Evolutionary conservation across 35 echinoderm and acorn worm genomes (phyloP).

Genomic region (Patiria miniata): DNA sequence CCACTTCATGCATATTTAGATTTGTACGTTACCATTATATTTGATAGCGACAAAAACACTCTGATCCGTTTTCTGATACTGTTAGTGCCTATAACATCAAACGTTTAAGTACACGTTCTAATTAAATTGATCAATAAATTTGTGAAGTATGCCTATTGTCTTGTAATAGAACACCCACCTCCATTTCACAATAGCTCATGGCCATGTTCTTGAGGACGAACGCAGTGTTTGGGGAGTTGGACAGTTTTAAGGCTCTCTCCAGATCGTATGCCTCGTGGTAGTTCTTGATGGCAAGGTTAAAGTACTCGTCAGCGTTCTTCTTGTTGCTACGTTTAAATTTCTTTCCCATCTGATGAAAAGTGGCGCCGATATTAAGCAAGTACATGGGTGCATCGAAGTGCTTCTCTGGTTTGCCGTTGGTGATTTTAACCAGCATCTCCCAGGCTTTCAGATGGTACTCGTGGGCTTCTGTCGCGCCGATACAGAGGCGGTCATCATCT

Average conservation of each 20-base stretch:
- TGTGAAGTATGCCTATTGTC: too few species aligned
- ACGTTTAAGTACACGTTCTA: too few species aligned
- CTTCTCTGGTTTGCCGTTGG: constrained; percentile 64
- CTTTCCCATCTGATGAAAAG: constrained; percentile 58
- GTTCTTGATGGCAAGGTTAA: not conserved
- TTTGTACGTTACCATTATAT: too few species aligned
- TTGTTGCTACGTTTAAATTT: constrained; percentile 20
- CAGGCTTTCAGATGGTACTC: constrained; percentile 60
- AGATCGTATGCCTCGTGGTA: constrained; percentile 16
- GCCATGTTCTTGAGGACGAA: constrained; percentile 45
- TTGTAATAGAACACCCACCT: not conserved
- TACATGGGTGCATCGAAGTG: constrained; percentile 66
- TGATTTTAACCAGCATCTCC: constrained; percentile 63
- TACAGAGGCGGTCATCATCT: not conserved
- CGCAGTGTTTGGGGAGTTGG: constrained; percentile 4
- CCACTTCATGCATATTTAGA: too few species aligned
- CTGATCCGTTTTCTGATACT: too few species aligned
- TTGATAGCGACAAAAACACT: too few species aligned
- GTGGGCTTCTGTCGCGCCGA: constrained; percentile 13
- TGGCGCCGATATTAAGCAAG: constrained; percentile 60
- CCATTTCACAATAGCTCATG: constrained; percentile 47
- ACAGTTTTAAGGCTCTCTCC: constrained; percentile 7
- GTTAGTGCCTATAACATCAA: too few species aligned
- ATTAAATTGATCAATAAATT: too few species aligned
- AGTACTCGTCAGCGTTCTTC: constrained; percentile 41